Evolutionary conservation across 64 coral and sea anemone species (phyloP), one percentile per base, ranked within the genome.

Genomic region (Stylophora pistillata): DNA sequence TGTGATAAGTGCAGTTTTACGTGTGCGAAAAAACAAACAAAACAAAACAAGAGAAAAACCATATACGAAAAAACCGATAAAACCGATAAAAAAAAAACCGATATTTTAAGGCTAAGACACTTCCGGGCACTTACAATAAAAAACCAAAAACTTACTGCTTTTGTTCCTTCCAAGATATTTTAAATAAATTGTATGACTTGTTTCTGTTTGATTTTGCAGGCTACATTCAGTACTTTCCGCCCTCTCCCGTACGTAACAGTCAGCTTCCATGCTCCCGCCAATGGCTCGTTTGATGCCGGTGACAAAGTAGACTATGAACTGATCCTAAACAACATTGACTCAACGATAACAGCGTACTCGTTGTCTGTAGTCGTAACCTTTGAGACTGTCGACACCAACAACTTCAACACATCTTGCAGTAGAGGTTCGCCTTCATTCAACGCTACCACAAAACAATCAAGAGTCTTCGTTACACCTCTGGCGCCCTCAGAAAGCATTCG

Each of bases 221-320:
- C 54, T 37, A 75, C 53, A 68, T 79, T 96, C 61, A 37, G 89
- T n/a, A 93, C 95, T 13, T 81, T 93, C 30, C 90, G 95, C 18
- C 91, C 91, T 18, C 26, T 58, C 4, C 88, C 91, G 2, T 96
- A 90, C 29, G 76, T 93, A 30, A 58, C 85, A 29, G 59, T 89
- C n/a, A 47, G 17, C 1, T 93, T 92, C 26, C 69, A 58, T 25
- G 56, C 82, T 1, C n/a, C 75, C 4, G 10, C 53, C 37, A 47
- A 47, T 5, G 86, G 71, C 9, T 56, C 68, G 1, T 72, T 93
- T 79, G 95, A 97, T 78, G 91, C 74, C 2, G 95, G 95, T 7
- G 95, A 97, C 82, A 26, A 58, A 56, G 91, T 97, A 11, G 64
- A 87, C 20, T 93, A 89, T 52, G 65, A 90, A 74, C 77, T 93